Base-by-base conservation (phyloP, 2,113 vertebrate species). In the Protobothrops mucrosquamatus region DNA sequence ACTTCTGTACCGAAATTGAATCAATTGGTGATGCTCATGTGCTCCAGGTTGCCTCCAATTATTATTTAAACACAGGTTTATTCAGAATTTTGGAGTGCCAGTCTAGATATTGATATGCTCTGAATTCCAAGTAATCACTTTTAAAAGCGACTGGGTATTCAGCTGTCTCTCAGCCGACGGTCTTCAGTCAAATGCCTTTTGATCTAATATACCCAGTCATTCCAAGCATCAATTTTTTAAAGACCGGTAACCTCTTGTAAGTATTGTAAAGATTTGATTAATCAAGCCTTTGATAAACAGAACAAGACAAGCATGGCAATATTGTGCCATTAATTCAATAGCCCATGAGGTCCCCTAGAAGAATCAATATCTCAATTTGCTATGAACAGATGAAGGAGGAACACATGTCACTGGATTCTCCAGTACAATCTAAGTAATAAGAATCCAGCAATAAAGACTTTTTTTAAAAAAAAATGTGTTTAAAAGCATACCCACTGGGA, bases 311-410 rank as follows among this genome's bases (percentile, higher is more conserved):
- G 87, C 92, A 55, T 86, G 95, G 85, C 34, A 48, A 93, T 7
- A 95, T 55, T 74, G 92, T 95, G 92, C 85, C 91, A 94, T 94
- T 96, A 97, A 96, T 96, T 97, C 94, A 96, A 94, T 46, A 96
- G 90, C 94, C 46, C 18, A 59, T 69, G 95, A 96, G 26, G 52
- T 90, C 95, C 92, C 95, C 92, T 96, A 89, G 90, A 96, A 90
- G 97, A 97, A 97, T 97, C 94, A 96, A 91, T 97, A 94, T 1
- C 12, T 85, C 88, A 92, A 15, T 91, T 96, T 94, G 92, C 81
- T 90, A 86, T 85, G 74, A 90, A 51, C 15, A 93, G 0, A 34
- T 2, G 9, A 1, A 92, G 96, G 56, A 94, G 90, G 74, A 91
- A 93, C 94, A 69, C 26, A 2, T 94, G 22, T 43, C 46, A 88